Evolutionary conservation across 2,888 invertebrate genomes (phyloP), one percentile per base, ranked within the genome.

Genomic region (Hydrotaea diabolus): DNA sequence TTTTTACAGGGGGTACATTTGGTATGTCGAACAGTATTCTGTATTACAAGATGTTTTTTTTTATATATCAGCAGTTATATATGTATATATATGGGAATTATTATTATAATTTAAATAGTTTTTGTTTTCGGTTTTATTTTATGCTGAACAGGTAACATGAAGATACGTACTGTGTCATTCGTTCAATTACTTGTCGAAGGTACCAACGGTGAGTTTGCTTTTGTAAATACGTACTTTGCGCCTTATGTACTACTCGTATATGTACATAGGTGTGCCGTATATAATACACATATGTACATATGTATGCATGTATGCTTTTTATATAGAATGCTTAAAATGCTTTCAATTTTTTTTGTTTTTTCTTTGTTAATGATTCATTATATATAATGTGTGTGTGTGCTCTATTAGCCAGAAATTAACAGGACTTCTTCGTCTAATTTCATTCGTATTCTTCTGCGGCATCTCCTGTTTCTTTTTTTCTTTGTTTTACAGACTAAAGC

Each of bases 71-170:
- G 31, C 3, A 31, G 31, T 31, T 31, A 4, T 19, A 2, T 21
- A 2, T 55, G 53, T 53, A 53, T 53, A 53, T 53, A 53, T 17
- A 17, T 53, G 13, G 5, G 53, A 19, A 11, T 53, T 55, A 26
- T 59, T 59, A 59, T 59, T 23, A 59, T 59, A 15, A 59, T 15
- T 55, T 55, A 55, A 21, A 19, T 19, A 55, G 0, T 59, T 69
- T 69, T 69, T 21, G 43, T 69, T 19, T 69, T 23, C 11, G 3
- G 31, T 66, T 19, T 66, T 39, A 21, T 66, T 66, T 23, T 69
- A 46, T 69, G 13, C 23, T 46, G 69, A 76, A 69, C 84, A 81
- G 84, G 81, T 84, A 81, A 81, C 81, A 78, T 62, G 77, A 73
- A 80, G 53, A 46, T 77, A 23, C 43, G 72, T 64, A 49, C 36